phyloP scores from a whole-genome alignment of 2,888 invertebrate genomes.

The Buathra laborator region DNA sequence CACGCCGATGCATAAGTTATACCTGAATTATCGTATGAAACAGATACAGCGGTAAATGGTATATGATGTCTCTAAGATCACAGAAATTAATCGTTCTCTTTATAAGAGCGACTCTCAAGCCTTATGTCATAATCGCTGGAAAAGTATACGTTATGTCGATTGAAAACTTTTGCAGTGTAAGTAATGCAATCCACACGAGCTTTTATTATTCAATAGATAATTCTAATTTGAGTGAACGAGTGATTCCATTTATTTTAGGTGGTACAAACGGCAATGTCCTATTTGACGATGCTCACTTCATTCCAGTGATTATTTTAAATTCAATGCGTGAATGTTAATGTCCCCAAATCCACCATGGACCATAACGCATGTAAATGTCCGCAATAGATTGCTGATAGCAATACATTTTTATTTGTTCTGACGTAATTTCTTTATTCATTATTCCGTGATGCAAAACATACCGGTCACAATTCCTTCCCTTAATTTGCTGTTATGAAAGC shows the following conservation, averaged over 20 bases:
- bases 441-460: too few relatives aligned
- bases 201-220: background rate
- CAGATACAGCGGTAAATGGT: background rate
- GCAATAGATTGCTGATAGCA: too few relatives aligned
- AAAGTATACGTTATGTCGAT: conserved; percentile 48
- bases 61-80: conserved; percentile 23
- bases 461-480: too few relatives aligned
- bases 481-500: too few relatives aligned
- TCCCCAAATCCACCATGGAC: too few relatives aligned
- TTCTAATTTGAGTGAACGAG: too few relatives aligned
- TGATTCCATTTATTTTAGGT: conserved; percentile 27
- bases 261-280: conserved; percentile 59
- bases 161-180: conserved; percentile 42
- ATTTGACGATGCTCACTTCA: conserved; percentile 55
- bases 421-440: too few relatives aligned
- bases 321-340: too few relatives aligned
- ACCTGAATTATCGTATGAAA: background rate
- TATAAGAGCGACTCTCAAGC: conserved; percentile 21
- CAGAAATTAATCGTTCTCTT: conserved; percentile 22
- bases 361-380: too few relatives aligned
- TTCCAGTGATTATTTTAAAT: conserved; percentile 30
- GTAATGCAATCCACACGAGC: background rate
- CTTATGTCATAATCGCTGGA: conserved; percentile 8
- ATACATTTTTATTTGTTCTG: too few relatives aligned
- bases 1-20: background rate